These are phyloP conservation scores for Aleiodes sp. DNA, from an alignment of 1,140 invertebrate species.

Conservation along the genomic window DNA sequence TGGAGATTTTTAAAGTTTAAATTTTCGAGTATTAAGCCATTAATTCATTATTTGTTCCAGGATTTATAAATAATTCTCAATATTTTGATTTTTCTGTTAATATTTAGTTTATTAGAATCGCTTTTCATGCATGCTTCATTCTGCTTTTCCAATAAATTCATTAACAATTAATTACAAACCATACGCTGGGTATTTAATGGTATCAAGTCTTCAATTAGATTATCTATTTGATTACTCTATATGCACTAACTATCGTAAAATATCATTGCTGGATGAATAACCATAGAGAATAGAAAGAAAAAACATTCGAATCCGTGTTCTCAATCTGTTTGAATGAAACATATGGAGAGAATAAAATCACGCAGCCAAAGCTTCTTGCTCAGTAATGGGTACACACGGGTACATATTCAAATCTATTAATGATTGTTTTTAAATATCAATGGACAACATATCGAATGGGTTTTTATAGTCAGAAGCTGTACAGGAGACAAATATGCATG, in stretches of 20 bases:
- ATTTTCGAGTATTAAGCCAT: neutral
- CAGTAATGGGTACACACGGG: neutral
- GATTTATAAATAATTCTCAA: constrained; percentile 22
- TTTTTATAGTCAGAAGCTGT: constrained; percentile 65
- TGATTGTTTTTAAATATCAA: neutral
- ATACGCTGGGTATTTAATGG: constrained; percentile 27
- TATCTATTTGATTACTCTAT: neutral
- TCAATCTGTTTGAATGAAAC: no score
- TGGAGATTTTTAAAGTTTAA: constrained; percentile 1
- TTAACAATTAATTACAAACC: neutral
- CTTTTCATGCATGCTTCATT: constrained; percentile 24
- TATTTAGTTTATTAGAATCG: neutral
- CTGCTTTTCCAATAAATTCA: neutral
- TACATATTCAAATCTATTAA: neutral
- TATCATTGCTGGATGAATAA: neutral
- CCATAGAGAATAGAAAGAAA: no score
- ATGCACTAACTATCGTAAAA: neutral
- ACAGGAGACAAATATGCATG: constrained; percentile 62
- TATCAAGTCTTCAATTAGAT: neutral
- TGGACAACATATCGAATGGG: constrained; percentile 49
- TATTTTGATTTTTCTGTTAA: constrained; percentile 12
- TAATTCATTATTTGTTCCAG: constrained; percentile 49
- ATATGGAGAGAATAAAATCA: no score
- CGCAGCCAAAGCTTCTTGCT: no score
- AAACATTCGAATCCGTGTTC: no score